These are phyloP conservation scores for Leucania comma DNA, from an alignment of 2,888 invertebrate species.

Conservation along the genomic window DNA sequence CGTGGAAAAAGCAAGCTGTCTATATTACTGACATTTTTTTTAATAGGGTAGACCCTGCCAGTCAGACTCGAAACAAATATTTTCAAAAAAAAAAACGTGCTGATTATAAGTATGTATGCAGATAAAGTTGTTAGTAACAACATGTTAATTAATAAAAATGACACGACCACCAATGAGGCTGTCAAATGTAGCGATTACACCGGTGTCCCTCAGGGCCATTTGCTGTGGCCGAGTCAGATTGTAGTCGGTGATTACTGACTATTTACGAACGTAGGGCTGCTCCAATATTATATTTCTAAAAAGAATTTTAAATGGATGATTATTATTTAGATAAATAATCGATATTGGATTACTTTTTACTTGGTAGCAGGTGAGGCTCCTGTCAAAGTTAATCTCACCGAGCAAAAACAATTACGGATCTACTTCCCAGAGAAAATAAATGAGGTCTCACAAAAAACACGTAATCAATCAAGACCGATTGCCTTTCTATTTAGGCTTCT, in stretches of 20 bases:
- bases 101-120: slow-evolving; percentile 6
- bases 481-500: neutral
- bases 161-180: slow-evolving; percentile 29
- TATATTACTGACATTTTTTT: no score
- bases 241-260: slow-evolving; percentile 24
- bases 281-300: neutral
- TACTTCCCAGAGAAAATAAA: slow-evolving; percentile 4
- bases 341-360: neutral
- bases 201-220: slow-evolving; percentile 39
- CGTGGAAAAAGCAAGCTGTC: no score
- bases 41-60: no score
- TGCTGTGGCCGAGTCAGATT: slow-evolving; percentile 38
- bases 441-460: slow-evolving; percentile 7
- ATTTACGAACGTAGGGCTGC: slow-evolving; percentile 18
- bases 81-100: no score
- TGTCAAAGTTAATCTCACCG: neutral
- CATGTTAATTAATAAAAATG: slow-evolving; percentile 34
- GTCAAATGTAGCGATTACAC: slow-evolving; percentile 39
- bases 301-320: neutral
- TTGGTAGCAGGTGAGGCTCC: slow-evolving; percentile 1
- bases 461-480: slow-evolving; percentile 26
- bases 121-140: neutral
- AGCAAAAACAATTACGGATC: neutral
- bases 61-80: no score
- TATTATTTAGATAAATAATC: neutral